These are phyloP conservation scores for Berghia stephanieae DNA, from an alignment of 1,140 invertebrate species.

Conservation along the genomic window DNA sequence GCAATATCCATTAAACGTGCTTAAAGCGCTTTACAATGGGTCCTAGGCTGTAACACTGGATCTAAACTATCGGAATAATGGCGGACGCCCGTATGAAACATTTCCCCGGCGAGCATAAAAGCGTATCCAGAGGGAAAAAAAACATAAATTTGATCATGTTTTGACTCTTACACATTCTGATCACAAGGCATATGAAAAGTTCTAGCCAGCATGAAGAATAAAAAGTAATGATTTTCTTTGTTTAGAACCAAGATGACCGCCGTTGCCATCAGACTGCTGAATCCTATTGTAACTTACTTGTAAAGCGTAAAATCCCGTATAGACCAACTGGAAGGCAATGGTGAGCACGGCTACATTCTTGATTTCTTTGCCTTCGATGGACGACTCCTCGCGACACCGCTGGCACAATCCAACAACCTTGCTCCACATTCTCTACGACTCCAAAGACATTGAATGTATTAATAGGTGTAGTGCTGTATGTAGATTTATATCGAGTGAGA, in stretches of 20 bases:
- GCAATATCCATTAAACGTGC: too few species aligned
- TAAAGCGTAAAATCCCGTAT: conserved; percentile 41
- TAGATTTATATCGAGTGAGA: not conserved
- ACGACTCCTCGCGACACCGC: conserved; percentile 3
- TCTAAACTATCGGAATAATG: too few species aligned
- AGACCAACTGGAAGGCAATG: conserved; percentile 38
- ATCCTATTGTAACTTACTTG: conserved; percentile 18
- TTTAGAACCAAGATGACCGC: not conserved
- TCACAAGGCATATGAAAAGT: not conserved
- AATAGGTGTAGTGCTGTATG: not conserved
- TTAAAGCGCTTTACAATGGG: too few species aligned
- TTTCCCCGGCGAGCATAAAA: too few species aligned
- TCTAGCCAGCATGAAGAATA: not conserved
- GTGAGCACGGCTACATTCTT: conserved; percentile 31
- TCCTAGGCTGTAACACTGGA: too few species aligned
- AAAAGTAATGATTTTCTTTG: not conserved
- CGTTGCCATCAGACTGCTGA: not conserved
- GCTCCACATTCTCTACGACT: not conserved
- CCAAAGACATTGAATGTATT: not conserved
- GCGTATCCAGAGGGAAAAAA: too few species aligned
- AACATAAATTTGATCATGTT: too few species aligned
- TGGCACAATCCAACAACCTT: too few species aligned
- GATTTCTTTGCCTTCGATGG: conserved; percentile 33
- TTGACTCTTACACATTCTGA: too few species aligned
- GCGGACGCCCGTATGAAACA: too few species aligned